Evolutionary conservation across 2,797 vertebrate genomes (phyloP).

Genomic region (Anabas testudineus): DNA sequence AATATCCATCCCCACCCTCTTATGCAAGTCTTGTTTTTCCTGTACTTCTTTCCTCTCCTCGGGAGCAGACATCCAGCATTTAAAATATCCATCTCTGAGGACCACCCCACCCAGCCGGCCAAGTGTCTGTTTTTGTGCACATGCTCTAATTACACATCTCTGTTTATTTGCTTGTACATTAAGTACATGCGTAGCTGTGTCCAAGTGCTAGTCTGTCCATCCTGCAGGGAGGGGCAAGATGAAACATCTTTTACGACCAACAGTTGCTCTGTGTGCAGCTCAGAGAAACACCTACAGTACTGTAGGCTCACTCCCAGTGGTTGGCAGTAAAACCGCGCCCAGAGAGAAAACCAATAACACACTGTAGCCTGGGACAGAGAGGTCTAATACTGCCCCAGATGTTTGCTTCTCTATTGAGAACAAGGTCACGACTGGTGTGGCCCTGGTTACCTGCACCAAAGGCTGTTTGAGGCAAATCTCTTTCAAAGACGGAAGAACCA

Average conservation of each 20-base stretch:
- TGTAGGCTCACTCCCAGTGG: constrained; percentile 66
- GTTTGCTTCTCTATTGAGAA: constrained; percentile 64
- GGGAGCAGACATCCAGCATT: constrained; percentile 50
- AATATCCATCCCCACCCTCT: constrained; percentile 80
- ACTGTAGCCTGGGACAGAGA: constrained; percentile 45
- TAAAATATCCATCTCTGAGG: constrained; percentile 77
- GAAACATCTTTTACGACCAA: constrained; percentile 66
- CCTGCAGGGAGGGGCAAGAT: constrained; percentile 73
- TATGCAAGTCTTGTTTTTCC: constrained; percentile 80
- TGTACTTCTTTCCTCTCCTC: constrained; percentile 64
- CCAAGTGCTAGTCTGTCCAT: constrained; percentile 53
- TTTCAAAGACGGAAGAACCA: constrained; percentile 23
- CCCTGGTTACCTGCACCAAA: constrained; percentile 56
- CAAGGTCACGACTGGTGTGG: constrained; percentile 44
- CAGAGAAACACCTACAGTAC: constrained; percentile 70
- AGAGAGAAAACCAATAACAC: constrained; percentile 70
- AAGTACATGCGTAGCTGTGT: constrained; percentile 42
- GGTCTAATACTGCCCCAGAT: constrained; percentile 51
- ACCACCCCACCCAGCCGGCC: constrained; percentile 67
- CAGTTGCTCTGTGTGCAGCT: constrained; percentile 68
- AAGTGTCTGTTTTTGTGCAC: constrained; percentile 52
- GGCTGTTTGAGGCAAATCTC: constrained; percentile 40
- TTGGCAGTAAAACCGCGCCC: constrained; percentile 77
- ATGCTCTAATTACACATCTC: constrained; percentile 63
- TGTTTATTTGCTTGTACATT: constrained; percentile 54